Percentiles rank a stretch among this genome's conserved stretches.
These are phyloP conservation scores for Fabriciana adippe DNA, from an alignment of 2,888 invertebrate species.

Conservation along the genomic window DNA sequence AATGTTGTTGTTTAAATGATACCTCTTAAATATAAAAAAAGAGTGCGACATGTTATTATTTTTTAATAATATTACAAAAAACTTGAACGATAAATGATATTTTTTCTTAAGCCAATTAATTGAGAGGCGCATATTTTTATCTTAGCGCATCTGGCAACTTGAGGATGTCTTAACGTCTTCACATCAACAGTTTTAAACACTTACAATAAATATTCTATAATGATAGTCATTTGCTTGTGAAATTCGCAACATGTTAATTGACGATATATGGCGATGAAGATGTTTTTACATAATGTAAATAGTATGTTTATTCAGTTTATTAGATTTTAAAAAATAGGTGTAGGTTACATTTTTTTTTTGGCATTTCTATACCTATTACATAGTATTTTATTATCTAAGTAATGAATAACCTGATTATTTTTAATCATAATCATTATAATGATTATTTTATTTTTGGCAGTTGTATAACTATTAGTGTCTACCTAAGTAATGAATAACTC, in stretches of 20 bases:
- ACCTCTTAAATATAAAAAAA: slow-evolving; percentile 5
- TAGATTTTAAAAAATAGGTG: not conserved
- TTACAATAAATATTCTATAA: slow-evolving; percentile 65
- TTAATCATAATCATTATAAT: no score
- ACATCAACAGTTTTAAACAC: slow-evolving; percentile 44
- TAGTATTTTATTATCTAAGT: no score
- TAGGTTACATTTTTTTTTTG: not conserved
- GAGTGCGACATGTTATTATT: not conserved
- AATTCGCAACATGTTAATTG: slow-evolving; percentile 23
- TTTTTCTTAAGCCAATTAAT: no score
- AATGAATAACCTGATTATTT: no score
- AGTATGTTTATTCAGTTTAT: slow-evolving; percentile 13
- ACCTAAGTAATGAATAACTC: no score
- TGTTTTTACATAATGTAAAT: slow-evolving; percentile 14
- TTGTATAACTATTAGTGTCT: no score
- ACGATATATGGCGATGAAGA: slow-evolving; percentile 8
- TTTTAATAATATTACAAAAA: not conserved
- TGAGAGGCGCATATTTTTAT: not conserved
- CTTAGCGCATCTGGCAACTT: slow-evolving; percentile 3
- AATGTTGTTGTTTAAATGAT: not conserved
- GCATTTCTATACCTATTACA: not conserved
- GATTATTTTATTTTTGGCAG: no score
- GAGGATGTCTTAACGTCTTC: slow-evolving; percentile 22
- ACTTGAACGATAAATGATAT: no score
- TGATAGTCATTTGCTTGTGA: slow-evolving; percentile 39